Conservation (phyloP, 2,113 vertebrate genomes). For the Phalacrocorax carbo region DNA sequence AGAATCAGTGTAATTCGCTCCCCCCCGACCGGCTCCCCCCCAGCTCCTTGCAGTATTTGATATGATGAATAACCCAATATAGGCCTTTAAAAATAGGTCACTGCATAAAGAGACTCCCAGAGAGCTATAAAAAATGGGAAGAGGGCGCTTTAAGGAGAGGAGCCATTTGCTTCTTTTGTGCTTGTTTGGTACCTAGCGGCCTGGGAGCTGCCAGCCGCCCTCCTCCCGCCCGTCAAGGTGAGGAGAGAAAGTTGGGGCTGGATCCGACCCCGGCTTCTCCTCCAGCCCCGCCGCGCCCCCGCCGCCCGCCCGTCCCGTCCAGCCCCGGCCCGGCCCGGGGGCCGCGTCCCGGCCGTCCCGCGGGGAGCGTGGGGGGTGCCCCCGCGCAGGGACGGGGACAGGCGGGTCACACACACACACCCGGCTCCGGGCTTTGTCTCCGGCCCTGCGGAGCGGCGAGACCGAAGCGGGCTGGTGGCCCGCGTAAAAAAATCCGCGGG, state of each 20-base stretch:
- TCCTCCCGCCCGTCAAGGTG: slow-evolving; percentile 22
- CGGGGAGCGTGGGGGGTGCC: no score
- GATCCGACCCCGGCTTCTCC: not conserved
- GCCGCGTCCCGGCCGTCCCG: no score
- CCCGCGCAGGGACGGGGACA: no score
- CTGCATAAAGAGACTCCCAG: slow-evolving; percentile 74
- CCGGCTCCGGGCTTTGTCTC: no score
- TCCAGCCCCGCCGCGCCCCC: not conserved
- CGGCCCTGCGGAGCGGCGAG: no score
- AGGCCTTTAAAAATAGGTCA: slow-evolving; percentile 76
- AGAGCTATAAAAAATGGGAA: slow-evolving; percentile 71
- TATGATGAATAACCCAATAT: slow-evolving; percentile 74
- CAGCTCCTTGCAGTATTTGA: slow-evolving; percentile 59
- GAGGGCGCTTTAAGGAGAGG: slow-evolving; percentile 71
- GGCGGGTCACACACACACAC: no score
- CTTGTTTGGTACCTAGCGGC: slow-evolving; percentile 48
- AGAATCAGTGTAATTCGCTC: slow-evolving; percentile 61
- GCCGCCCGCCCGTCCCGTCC: not conserved
- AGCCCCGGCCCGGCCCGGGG: no score
- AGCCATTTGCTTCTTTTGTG: slow-evolving; percentile 67
- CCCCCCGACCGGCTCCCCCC: slow-evolving; percentile 46
- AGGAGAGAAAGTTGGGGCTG: not conserved
- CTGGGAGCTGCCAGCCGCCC: slow-evolving; percentile 12
- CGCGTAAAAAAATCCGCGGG: no score
- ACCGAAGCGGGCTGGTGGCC: no score